These are phyloP conservation scores for Platynereis dumerilii DNA, from an alignment of 2,888 invertebrate genomes.

Conservation along the genomic window DNA sequence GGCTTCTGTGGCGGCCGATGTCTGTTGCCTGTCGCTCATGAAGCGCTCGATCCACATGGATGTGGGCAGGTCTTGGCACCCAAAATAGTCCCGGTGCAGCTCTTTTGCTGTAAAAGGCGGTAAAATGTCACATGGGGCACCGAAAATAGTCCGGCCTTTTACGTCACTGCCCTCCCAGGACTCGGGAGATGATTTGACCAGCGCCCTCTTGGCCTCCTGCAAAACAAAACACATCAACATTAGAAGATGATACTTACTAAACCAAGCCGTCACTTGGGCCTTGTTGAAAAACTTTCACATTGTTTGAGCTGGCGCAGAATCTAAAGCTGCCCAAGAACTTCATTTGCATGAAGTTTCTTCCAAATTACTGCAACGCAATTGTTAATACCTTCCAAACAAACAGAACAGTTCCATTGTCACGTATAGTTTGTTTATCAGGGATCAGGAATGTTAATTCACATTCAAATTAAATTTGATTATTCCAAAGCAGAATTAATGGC, in stretches of 20 bases:
- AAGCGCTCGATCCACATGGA: conserved; percentile 60
- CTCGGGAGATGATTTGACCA: conserved; percentile 60
- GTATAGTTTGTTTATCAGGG: too few species aligned
- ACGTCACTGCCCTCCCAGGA: conserved; percentile 53
- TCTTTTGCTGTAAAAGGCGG: conserved; percentile 63
- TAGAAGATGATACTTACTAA: not conserved
- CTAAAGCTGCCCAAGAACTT: too few species aligned
- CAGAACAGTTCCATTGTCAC: too few species aligned
- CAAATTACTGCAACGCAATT: too few species aligned
- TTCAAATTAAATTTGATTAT: too few species aligned
- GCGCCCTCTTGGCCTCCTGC: conserved; percentile 46
- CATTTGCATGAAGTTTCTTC: too few species aligned
- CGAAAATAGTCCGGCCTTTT: conserved; percentile 62
- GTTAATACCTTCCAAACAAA: too few species aligned
- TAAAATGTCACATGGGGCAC: conserved; percentile 65
- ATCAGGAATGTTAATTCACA: too few species aligned
- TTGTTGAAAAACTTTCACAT: not conserved
- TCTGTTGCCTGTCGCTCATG: conserved; percentile 12
- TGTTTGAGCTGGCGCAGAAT: not conserved
- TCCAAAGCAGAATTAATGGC: too few species aligned
- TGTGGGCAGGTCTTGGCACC: conserved; percentile 66
- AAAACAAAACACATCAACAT: not conserved
- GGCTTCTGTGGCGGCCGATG: conserved; percentile 1
- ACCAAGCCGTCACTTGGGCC: too few species aligned
- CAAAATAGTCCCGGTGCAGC: conserved; percentile 62